Evolutionary conservation across 2,888 invertebrate genomes (phyloP).

Genomic region (Caenorhabditis sp.): DNA sequence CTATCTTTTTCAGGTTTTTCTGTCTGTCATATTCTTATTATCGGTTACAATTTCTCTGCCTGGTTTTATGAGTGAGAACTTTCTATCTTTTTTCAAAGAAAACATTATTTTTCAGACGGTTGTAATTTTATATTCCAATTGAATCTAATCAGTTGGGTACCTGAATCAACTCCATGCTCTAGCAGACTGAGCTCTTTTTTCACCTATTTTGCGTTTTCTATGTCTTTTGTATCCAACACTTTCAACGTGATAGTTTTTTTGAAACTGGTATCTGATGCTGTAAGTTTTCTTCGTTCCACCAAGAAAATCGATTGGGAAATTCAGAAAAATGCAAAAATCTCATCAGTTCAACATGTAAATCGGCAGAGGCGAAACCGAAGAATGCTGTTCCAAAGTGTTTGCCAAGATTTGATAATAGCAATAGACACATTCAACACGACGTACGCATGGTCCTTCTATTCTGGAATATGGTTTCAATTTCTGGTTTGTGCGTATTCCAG

Average conservation of each 20-base stretch:
- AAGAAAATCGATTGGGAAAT: not conserved
- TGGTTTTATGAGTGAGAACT: constrained; percentile 28
- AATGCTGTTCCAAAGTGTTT: constrained; percentile 56
- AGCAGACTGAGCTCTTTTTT: constrained; percentile 29
- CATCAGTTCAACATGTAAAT: constrained; percentile 31
- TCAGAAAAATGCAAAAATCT: constrained; percentile 45
- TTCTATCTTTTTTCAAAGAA: no score
- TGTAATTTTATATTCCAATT: constrained; percentile 37
- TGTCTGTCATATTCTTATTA: constrained; percentile 14
- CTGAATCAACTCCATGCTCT: constrained; percentile 34
- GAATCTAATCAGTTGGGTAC: constrained; percentile 31
- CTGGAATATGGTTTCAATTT: constrained; percentile 43
- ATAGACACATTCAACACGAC: constrained; percentile 57
- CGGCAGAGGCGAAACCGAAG: constrained; percentile 45
- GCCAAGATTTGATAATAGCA: constrained; percentile 55
- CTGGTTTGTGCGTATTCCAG: constrained; percentile 43
- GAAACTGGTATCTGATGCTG: constrained; percentile 48
- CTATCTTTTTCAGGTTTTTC: constrained; percentile 37
- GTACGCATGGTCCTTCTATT: constrained; percentile 40
- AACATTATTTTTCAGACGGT: constrained; percentile 21
- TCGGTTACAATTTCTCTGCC: constrained; percentile 23
- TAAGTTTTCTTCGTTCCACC: not conserved
- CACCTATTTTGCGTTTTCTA: constrained; percentile 47
- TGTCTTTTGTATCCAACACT: constrained; percentile 48
- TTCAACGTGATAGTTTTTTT: constrained; percentile 44